phyloP scores from a whole-genome alignment of 1,140 invertebrate genomes.

The Diuraphis noxia region DNA sequence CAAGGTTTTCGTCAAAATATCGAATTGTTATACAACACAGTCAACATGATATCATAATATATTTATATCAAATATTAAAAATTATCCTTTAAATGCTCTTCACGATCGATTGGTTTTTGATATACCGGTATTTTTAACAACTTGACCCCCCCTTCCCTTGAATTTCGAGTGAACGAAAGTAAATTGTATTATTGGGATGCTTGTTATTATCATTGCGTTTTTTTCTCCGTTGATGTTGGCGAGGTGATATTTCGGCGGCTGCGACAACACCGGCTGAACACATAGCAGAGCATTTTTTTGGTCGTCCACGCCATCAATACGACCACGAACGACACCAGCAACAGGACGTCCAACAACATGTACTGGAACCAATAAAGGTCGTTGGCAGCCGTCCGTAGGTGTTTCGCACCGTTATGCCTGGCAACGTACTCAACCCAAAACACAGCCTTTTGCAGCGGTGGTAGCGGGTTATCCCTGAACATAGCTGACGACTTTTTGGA shows the following conservation, averaged over 20 bases:
- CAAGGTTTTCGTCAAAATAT: background rate
- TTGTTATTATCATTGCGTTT: background rate
- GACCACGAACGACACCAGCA: background rate
- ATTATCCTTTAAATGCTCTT: background rate
- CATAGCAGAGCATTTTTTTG: background rate
- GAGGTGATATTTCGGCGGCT: background rate
- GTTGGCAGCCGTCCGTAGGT: constrained; percentile 55
- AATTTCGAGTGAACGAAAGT: background rate
- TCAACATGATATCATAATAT: background rate
- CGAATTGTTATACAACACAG: background rate
- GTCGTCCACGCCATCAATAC: background rate
- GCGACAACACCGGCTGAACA: background rate
- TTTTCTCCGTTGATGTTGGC: background rate
- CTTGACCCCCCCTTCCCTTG: background rate
- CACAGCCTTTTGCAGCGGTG: constrained; percentile 61
- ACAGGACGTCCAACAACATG: constrained; percentile 54
- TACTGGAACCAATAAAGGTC: constrained; percentile 55
- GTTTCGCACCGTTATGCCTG: constrained; percentile 62
- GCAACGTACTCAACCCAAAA: constrained; percentile 68
- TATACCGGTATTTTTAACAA: background rate
- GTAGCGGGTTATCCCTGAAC: constrained; percentile 59
- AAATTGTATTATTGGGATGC: background rate
- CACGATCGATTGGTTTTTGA: background rate
- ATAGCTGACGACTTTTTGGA: constrained; percentile 60
- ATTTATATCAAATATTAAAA: background rate